These are phyloP conservation scores for Mungos mungo DNA, from an alignment of 2,113 vertebrate genomes.

Conservation along the genomic window DNA sequence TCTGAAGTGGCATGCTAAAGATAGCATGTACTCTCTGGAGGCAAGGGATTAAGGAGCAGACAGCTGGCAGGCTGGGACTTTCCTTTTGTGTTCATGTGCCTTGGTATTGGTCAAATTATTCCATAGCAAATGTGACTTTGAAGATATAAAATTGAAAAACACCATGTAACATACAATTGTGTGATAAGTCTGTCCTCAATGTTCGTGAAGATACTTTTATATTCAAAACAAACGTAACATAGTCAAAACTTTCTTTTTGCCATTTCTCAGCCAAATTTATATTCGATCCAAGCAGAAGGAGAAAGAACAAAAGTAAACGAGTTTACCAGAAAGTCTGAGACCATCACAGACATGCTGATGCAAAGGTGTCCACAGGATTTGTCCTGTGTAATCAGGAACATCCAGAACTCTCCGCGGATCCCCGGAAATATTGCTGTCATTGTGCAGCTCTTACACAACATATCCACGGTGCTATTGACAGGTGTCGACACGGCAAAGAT, in stretches of 20 bases:
- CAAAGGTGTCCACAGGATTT: constrained; percentile 79
- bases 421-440: constrained; percentile 84
- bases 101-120: neutral
- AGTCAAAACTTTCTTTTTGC: neutral
- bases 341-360: constrained; percentile 53
- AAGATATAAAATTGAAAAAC: neutral
- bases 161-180: neutral
- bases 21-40: neutral
- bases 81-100: neutral
- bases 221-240: neutral
- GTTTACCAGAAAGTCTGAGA: neutral
- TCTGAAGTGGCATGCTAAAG: neutral
- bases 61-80: neutral
- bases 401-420: constrained; percentile 78
- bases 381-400: constrained; percentile 77
- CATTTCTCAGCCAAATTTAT: neutral
- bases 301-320: no score
- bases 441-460: constrained; percentile 81
- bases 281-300: fast-evolving
- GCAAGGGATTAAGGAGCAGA: neutral
- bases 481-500: constrained; percentile 78
- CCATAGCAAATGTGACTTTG: neutral
- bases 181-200: neutral
- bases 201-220: neutral
- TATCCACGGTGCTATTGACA: constrained; percentile 58